These are phyloP conservation scores for Gryllus longicercus DNA, from an alignment of 2,888 invertebrate genomes.

Conservation along the genomic window DNA sequence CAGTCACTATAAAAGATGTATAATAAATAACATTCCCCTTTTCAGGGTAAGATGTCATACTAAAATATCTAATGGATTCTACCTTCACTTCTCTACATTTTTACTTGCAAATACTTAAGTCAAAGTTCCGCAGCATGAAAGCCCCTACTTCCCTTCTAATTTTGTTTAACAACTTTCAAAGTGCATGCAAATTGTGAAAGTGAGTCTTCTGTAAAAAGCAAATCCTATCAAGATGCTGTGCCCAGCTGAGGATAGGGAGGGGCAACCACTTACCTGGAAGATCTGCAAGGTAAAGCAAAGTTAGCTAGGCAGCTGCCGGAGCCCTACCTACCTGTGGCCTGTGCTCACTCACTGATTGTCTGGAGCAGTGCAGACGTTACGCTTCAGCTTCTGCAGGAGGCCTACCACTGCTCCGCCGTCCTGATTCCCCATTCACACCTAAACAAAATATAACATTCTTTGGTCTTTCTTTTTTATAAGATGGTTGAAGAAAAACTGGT, in stretches of 20 bases:
- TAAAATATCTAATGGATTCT: too few relatives aligned
- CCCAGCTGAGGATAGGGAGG: neutral
- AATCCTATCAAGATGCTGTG: neutral
- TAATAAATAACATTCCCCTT: too few relatives aligned
- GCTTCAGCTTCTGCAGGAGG: neutral
- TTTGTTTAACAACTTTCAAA: too few relatives aligned
- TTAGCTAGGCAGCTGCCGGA: conserved; percentile 11
- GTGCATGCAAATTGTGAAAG: too few relatives aligned
- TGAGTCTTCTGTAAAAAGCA: too few relatives aligned
- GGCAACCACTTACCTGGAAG: neutral
- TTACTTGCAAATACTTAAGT: too few relatives aligned
- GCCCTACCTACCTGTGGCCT: conserved; percentile 1
- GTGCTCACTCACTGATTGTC: conserved; percentile 1
- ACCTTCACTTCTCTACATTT: too few relatives aligned
- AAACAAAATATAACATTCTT: conserved; percentile 1
- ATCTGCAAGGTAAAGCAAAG: conserved; percentile 9
- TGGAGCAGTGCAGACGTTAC: neutral
- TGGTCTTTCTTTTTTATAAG: neutral
- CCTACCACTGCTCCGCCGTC: conserved; percentile 24
- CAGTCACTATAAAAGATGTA: too few relatives aligned
- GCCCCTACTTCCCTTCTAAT: too few relatives aligned
- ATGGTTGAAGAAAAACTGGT: neutral
- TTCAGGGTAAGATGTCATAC: too few relatives aligned
- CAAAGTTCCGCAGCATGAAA: too few relatives aligned
- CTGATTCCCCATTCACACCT: conserved; percentile 36